These are phyloP conservation scores for Lethenteron reissneri DNA, from an alignment of 2,113 vertebrate genomes.

Conservation along the genomic window DNA sequence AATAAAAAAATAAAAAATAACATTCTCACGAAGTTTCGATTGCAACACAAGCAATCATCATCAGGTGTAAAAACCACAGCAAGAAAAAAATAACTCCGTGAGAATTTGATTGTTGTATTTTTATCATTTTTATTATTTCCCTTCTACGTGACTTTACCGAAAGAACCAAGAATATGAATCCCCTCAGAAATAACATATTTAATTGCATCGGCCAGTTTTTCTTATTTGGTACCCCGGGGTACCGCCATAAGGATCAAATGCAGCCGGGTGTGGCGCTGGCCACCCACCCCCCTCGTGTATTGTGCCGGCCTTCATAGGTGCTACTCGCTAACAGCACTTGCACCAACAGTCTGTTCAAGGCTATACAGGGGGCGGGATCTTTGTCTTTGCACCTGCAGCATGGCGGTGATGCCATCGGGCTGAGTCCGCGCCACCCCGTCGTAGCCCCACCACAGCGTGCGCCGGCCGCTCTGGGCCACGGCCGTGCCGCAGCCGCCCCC, in stretches of 20 bases:
- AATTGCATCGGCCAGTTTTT: slow-evolving; percentile 16
- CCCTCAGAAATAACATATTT: background rate
- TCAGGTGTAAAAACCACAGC: too few relatives aligned
- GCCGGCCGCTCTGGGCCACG: slow-evolving; percentile 37
- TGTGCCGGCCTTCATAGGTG: background rate
- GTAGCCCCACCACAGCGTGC: slow-evolving; percentile 87
- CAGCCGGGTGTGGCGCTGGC: background rate
- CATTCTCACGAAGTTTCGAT: too few relatives aligned
- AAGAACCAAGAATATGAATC: too few relatives aligned
- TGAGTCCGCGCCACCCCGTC: slow-evolving; percentile 50
- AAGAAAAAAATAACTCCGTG: too few relatives aligned
- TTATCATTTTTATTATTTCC: too few relatives aligned
- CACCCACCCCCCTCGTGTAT: background rate
- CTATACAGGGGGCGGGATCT: background rate
- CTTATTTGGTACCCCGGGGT: slow-evolving; percentile 13
- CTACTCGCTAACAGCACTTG: background rate
- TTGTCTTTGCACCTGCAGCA: slow-evolving; percentile 41
- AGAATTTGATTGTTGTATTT: too few relatives aligned
- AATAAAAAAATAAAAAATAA: too few relatives aligned
- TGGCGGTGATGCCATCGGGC: slow-evolving; percentile 67
- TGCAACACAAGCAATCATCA: too few relatives aligned
- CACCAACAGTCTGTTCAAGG: background rate
- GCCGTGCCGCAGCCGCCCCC: slow-evolving; percentile 8
- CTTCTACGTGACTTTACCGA: too few relatives aligned
- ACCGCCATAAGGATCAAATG: background rate